Percentiles rank a stretch among this genome's conserved stretches.
These are phyloP conservation scores for Bombyx mori DNA, from an alignment of 1,140 invertebrate species.

Conservation along the genomic window DNA sequence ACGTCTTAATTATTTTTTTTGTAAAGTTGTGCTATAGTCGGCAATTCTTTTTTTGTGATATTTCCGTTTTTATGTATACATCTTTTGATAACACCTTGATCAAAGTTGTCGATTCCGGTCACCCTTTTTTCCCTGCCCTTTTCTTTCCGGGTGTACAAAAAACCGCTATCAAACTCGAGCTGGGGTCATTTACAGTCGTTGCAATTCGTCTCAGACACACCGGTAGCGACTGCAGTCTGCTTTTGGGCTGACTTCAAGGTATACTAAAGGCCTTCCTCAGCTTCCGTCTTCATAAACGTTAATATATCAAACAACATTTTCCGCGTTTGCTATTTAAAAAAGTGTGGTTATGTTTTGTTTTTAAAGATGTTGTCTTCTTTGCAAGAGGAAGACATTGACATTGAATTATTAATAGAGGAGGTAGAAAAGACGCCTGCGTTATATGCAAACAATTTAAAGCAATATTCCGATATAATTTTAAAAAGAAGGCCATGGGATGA, in stretches of 20 bases:
- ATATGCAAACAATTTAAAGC: slow-evolving; percentile 7
- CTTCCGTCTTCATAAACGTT: slow-evolving; percentile 7
- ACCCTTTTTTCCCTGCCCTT: slow-evolving; percentile 9
- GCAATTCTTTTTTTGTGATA: no score
- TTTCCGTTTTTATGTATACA: no score
- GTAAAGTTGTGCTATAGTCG: no score
- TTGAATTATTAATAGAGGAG: slow-evolving; percentile 8
- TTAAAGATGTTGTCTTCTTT: slow-evolving; percentile 9
- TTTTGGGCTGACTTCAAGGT: slow-evolving; percentile 1
- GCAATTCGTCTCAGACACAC: slow-evolving; percentile 3
- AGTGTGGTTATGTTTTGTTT: slow-evolving; percentile 8
- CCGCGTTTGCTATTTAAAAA: slow-evolving; percentile 4
- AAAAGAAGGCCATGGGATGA: slow-evolving; percentile 10
- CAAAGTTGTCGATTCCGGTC: slow-evolving; percentile 17
- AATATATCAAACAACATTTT: slow-evolving; percentile 6
- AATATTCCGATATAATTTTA: slow-evolving; percentile 10
- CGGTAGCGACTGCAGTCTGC: not conserved
- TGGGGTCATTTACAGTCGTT: not conserved
- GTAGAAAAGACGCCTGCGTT: slow-evolving; percentile 7
- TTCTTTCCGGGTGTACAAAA: slow-evolving; percentile 21
- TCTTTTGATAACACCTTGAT: slow-evolving; percentile 17
- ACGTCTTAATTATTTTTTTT: no score
- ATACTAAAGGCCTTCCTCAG: not conserved
- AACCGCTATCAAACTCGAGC: not conserved
- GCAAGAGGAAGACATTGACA: slow-evolving; percentile 9